Evolutionary conservation across 1,140 invertebrate species (phyloP).

Genomic region (Apis cerana): DNA sequence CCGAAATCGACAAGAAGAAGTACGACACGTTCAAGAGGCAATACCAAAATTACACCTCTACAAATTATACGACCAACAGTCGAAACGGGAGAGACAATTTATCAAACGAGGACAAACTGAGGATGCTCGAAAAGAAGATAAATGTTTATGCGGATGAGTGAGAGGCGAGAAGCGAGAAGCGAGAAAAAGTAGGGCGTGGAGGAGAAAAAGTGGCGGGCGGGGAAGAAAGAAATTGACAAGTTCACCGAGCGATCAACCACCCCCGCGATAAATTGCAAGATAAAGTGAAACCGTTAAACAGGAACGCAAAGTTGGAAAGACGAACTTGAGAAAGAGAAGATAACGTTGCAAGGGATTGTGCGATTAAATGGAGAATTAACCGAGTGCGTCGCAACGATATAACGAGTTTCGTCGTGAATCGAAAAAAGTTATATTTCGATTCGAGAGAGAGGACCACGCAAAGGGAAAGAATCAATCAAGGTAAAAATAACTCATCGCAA

Average conservation of each 20-base stretch:
- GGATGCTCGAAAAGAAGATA: conserved; percentile 50
- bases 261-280: conserved; percentile 40
- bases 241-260: neutral
- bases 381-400: neutral
- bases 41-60: neutral
- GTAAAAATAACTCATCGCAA: too few relatives aligned
- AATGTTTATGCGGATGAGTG: conserved; percentile 58
- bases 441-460: neutral
- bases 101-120: conserved; percentile 45
- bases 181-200: neutral
- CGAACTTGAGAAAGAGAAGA: neutral
- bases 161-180: neutral
- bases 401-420: neutral
- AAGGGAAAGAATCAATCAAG: neutral
- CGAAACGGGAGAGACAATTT: neutral
- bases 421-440: neutral
- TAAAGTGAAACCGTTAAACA: conserved; percentile 26
- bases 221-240: conserved; percentile 35
- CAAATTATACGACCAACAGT: neutral
- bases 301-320: neutral
- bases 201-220: conserved; percentile 41
- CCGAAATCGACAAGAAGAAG: conserved; percentile 44
- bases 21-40: neutral
- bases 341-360: neutral
- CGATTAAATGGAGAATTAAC: neutral